Percentiles rank a stretch among this genome's conserved stretches.
phyloP scores from a whole-genome alignment of 2,888 invertebrate genomes.

The Phorcus lineatus region DNA sequence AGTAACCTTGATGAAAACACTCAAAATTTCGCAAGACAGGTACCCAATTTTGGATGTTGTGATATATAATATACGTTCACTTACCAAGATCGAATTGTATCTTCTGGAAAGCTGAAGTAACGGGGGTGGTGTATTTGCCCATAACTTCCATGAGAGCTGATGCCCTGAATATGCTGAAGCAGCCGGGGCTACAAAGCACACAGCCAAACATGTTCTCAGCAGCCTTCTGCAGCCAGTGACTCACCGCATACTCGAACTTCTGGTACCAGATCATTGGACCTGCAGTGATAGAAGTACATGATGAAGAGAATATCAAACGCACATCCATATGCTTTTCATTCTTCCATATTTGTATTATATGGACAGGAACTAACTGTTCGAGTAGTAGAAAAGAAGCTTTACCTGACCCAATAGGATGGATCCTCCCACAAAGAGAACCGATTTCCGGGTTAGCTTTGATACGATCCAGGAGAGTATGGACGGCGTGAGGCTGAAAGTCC shows the following conservation, averaged over 20 bases:
- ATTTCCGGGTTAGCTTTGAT: slow-evolving; percentile 98
- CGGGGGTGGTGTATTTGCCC: slow-evolving; percentile 92
- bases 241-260: slow-evolving; percentile 33
- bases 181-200: slow-evolving; percentile 98
- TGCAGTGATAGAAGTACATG: not conserved
- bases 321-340: no score
- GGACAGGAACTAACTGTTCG: no score
- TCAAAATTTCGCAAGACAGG: no score
- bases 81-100: slow-evolving; percentile 97
- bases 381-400: no score
- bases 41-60: no score
- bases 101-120: slow-evolving; percentile 95
- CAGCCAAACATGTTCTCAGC: slow-evolving; percentile 94
- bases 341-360: no score
- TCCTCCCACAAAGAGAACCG: slow-evolving; percentile 97
- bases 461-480: slow-evolving; percentile 93
- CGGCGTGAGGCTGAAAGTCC: slow-evolving; percentile 92
- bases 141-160: slow-evolving; percentile 98
- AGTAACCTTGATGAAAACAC: no score
- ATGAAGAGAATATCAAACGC: no score
- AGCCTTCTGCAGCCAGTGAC: slow-evolving; percentile 34
- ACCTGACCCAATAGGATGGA: slow-evolving; percentile 94
- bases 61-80: not conserved
- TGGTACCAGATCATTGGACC: slow-evolving; percentile 35
- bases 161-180: slow-evolving; percentile 96